Evolutionary conservation across 2,797 vertebrate genomes (phyloP).

Genomic region (Potorous gilbertii): DNA sequence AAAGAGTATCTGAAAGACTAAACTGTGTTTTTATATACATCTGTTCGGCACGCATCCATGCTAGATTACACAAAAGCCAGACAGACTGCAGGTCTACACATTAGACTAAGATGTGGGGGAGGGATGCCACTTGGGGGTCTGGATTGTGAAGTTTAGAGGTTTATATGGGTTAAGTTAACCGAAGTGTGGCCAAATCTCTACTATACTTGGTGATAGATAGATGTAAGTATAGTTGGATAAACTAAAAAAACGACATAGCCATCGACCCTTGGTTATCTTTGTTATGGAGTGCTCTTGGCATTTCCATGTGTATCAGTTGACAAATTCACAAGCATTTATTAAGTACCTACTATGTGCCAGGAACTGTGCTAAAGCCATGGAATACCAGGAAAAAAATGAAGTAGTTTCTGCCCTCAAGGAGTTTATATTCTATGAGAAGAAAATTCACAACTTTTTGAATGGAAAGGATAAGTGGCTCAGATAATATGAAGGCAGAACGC

Average conservation of each 20-base stretch:
- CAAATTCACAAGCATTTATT: neutral
- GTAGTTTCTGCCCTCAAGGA: neutral
- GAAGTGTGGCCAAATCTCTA: neutral
- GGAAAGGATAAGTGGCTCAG: neutral
- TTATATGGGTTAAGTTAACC: neutral
- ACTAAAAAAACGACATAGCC: neutral
- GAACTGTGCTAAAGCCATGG: neutral
- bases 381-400: neutral
- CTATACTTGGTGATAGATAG: neutral
- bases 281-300: neutral
- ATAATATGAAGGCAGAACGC: neutral
- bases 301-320: neutral
- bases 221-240: neutral
- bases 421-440: neutral
- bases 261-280: neutral
- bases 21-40: neutral
- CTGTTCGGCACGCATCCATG: neutral
- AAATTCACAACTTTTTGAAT: neutral
- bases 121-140: neutral
- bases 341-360: neutral
- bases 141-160: neutral
- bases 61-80: neutral
- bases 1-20: neutral
- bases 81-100: neutral
- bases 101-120: neutral